Conservation (phyloP, 2,113 vertebrate genomes). For the Bos taurus region DNA sequence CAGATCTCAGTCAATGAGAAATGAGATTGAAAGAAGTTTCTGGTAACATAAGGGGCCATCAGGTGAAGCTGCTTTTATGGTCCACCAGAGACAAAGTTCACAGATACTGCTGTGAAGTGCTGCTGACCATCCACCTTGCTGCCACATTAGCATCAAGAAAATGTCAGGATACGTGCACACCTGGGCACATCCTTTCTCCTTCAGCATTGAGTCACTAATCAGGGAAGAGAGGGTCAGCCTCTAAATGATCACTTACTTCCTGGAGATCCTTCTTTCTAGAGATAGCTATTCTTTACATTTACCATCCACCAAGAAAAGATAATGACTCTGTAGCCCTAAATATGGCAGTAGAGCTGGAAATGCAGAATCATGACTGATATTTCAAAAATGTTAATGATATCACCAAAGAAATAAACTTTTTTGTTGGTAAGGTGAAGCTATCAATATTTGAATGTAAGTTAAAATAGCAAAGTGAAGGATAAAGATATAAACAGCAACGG, state of each 20-base stretch:
- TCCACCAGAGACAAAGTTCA: neutral
- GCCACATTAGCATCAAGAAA: neutral
- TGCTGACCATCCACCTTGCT: neutral
- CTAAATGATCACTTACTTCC: neutral
- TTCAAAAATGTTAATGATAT: neutral
- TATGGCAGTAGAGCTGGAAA: neutral
- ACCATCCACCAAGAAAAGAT: neutral
- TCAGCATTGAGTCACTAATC: neutral
- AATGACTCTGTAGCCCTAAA: neutral
- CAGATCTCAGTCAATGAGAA: neutral
- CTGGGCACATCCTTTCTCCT: neutral
- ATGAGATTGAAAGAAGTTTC: neutral
- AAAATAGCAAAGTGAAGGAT: neutral
- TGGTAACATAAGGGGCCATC: neutral
- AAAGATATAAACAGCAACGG: neutral
- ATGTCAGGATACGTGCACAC: neutral
- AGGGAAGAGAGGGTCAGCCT: neutral
- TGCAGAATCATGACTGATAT: neutral
- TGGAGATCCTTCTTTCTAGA: neutral
- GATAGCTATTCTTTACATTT: neutral
- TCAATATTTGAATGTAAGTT: neutral
- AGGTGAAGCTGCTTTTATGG: neutral
- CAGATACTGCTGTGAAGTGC: neutral
- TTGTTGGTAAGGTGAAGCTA: neutral
- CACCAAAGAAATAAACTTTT: neutral